Conservation (phyloP, 1,140 invertebrate species). For the Drosophila micromelanica region DNA sequence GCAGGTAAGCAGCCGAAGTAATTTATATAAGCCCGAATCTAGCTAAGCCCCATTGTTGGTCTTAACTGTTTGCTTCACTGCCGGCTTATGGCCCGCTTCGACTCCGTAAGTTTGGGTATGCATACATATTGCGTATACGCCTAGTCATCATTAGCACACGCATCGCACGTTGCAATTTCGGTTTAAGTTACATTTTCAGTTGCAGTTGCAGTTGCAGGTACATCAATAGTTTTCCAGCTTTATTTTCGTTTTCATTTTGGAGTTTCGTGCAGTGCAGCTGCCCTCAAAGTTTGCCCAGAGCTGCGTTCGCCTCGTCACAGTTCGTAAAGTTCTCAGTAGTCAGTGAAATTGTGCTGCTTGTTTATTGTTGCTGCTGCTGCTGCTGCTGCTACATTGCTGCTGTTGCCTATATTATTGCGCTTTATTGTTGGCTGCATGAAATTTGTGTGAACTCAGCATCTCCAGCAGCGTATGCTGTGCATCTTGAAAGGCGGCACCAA, state of each 20-base stretch:
- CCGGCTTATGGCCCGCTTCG: background rate
- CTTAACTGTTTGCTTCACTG: conserved; percentile 10
- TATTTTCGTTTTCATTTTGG: conserved; percentile 9
- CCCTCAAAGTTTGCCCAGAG: conserved; percentile 7
- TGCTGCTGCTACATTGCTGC: conserved; percentile 39
- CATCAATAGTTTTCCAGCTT: background rate
- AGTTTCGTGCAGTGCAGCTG: conserved; percentile 65
- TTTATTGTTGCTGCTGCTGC: conserved; percentile 64
- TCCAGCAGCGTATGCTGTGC: conserved; percentile 38
- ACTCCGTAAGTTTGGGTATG: conserved; percentile 57
- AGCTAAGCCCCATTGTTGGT: background rate
- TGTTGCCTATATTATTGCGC: conserved; percentile 68
- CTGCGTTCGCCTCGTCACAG: conserved; percentile 57
- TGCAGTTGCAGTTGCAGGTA: conserved; percentile 4
- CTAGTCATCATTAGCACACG: conserved; percentile 51
- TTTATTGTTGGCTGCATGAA: conserved; percentile 68
- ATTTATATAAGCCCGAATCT: background rate
- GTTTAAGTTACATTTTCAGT: conserved; percentile 16
- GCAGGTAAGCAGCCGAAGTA: conserved; percentile 18
- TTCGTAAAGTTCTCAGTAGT: conserved; percentile 81
- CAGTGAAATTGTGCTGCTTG: conserved; percentile 77
- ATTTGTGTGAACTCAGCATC: conserved; percentile 58
- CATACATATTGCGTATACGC: conserved; percentile 66
- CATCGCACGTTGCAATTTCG: conserved; percentile 31
- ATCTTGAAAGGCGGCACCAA: conserved; percentile 32